Percentiles rank a stretch among this genome's conserved stretches.
Evolutionary conservation across 2,888 invertebrate species (phyloP).

Genomic region (Limulus polyphemus): DNA sequence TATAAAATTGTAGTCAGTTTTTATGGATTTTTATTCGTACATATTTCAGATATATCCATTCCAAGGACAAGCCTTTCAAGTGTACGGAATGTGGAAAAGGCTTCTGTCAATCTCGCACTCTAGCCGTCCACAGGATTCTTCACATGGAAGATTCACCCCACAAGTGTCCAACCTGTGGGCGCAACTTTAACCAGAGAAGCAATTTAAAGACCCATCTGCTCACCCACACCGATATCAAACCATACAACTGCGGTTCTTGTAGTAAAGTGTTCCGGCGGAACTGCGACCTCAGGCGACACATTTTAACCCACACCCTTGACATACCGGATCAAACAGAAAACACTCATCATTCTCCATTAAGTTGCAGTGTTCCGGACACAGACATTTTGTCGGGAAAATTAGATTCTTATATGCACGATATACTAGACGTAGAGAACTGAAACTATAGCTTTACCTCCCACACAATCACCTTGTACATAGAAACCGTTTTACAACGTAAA

Average conservation of each 20-base stretch:
- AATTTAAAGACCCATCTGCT: conserved; percentile 82
- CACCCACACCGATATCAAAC: conserved; percentile 87
- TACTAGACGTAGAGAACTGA: too few relatives aligned
- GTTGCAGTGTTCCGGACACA: too few relatives aligned
- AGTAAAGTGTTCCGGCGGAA: conserved; percentile 84
- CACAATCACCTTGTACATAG: too few relatives aligned
- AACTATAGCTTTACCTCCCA: too few relatives aligned
- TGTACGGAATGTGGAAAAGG: conserved; percentile 93
- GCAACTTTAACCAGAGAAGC: conserved; percentile 83
- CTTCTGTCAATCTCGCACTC: conserved; percentile 88
- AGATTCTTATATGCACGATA: too few relatives aligned
- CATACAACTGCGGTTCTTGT: conserved; percentile 75
- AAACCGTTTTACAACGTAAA: too few relatives aligned
- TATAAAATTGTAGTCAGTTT: too few relatives aligned
- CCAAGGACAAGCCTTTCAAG: conserved; percentile 95
- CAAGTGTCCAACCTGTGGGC: conserved; percentile 80
- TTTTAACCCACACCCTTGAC: conserved; percentile 63
- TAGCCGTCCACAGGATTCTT: conserved; percentile 87
- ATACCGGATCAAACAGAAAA: too few relatives aligned
- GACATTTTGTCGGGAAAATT: too few relatives aligned
- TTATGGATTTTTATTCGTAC: conserved; percentile 27
- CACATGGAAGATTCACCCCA: conserved; percentile 91
- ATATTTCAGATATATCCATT: conserved; percentile 87
- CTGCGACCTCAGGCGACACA: conserved; percentile 78
- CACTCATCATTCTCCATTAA: too few relatives aligned